These are phyloP conservation scores for Lagodon rhomboides DNA, from an alignment of 2,797 vertebrate genomes.

Conservation along the genomic window DNA sequence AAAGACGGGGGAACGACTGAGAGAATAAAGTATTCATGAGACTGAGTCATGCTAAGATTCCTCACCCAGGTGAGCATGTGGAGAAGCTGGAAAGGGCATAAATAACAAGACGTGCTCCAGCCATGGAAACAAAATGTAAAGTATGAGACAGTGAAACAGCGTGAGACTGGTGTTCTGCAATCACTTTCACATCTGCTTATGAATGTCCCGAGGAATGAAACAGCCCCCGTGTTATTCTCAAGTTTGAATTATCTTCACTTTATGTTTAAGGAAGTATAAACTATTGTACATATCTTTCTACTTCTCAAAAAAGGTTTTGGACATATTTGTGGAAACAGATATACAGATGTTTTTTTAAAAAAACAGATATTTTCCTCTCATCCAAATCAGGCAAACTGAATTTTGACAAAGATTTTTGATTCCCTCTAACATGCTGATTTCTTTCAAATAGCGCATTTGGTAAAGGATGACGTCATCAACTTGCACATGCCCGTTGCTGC, in stretches of 20 bases:
- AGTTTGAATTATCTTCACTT: background rate
- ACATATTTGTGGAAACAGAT: background rate
- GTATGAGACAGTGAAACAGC: no score
- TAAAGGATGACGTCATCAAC: no score
- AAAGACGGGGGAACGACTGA: background rate
- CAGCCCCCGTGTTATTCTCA: no score
- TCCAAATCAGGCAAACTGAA: background rate
- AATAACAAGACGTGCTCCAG: background rate
- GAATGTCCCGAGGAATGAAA: constrained; percentile 2
- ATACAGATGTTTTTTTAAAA: background rate
- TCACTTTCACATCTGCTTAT: background rate
- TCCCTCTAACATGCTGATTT: no score
- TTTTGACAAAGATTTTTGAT: no score
- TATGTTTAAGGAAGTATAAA: background rate
- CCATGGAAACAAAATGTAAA: background rate
- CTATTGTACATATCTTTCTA: background rate
- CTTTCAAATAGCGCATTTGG: no score
- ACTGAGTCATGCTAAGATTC: background rate
- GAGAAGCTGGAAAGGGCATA: background rate
- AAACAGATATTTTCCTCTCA: background rate
- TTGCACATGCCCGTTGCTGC: no score
- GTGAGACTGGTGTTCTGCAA: background rate
- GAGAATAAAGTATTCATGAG: constrained; percentile 35
- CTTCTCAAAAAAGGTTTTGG: background rate
- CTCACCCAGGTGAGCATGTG: background rate